phyloP scores from a whole-genome alignment of 2,113 vertebrate genomes.

The Lophura nycthemera region DNA sequence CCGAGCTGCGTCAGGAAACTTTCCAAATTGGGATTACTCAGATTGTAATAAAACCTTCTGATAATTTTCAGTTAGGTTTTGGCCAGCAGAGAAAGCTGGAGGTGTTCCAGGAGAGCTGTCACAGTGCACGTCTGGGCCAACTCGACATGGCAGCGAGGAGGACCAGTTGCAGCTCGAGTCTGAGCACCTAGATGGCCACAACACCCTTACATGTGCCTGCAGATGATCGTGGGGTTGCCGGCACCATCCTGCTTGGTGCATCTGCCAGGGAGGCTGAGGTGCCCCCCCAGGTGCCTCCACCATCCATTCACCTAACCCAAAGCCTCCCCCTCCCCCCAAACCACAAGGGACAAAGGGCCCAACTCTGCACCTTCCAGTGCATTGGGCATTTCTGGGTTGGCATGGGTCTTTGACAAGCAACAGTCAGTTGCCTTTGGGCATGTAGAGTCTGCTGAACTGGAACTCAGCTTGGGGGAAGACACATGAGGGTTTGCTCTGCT shows the following conservation, averaged over 20 bases:
- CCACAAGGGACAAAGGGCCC: no score
- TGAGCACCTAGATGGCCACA: fast-evolving
- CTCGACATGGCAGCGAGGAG: not conserved
- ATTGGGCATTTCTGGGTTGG: not conserved
- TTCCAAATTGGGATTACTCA: conserved; percentile 70
- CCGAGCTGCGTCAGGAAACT: conserved; percentile 37
- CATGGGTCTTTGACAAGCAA: not conserved
- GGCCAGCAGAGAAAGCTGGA: conserved; percentile 43
- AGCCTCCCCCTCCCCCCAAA: not conserved
- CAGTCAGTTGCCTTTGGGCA: not conserved
- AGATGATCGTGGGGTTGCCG: not conserved
- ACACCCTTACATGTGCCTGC: fast-evolving
- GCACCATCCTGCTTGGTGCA: not conserved
- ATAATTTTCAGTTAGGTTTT: conserved; percentile 51
- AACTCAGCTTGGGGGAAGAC: not conserved
- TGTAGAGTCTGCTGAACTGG: not conserved
- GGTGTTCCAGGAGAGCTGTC: conserved; percentile 46
- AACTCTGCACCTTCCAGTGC: not conserved
- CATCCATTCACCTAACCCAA: fast-evolving
- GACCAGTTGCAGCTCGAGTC: fast-evolving
- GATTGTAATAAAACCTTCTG: conserved; percentile 62
- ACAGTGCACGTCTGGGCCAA: fast-evolving
- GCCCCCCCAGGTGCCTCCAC: fast-evolving
- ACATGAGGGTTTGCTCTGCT: fast-evolving
- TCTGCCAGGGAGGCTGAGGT: not conserved